phyloP scores from a whole-genome alignment of 2,797 vertebrate genomes.

The Coccyzus lansbergi region DNA sequence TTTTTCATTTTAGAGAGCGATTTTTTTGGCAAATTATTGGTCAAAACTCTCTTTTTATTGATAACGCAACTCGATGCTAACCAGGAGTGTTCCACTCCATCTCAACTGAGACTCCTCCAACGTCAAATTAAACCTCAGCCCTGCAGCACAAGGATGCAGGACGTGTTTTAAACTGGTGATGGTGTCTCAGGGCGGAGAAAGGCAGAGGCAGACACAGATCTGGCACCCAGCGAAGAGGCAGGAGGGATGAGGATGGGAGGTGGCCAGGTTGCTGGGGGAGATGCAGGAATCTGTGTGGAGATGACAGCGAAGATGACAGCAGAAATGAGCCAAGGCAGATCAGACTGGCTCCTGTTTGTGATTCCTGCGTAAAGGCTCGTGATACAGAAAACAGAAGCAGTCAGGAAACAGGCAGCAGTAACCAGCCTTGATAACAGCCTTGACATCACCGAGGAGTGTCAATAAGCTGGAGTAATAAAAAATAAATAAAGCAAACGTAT shows the following conservation, averaged over 20 bases:
- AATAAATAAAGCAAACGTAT: not conserved
- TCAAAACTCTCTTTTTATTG: not conserved
- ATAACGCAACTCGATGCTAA: not conserved
- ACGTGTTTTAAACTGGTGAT: not conserved
- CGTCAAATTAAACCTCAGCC: not conserved
- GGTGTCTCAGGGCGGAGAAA: not conserved
- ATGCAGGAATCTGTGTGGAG: not conserved
- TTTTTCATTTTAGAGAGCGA: not conserved
- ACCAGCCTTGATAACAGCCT: not conserved
- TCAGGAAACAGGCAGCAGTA: not conserved
- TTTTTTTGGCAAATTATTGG: not conserved
- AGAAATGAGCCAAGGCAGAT: not conserved
- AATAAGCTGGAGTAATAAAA: not conserved
- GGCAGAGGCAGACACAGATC: not conserved
- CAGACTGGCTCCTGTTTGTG: not conserved
- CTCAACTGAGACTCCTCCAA: fast-evolving
- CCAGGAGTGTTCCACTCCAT: not conserved
- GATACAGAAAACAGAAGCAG: not conserved
- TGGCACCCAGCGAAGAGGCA: not conserved
- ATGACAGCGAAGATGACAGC: not conserved
- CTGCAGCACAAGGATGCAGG: not conserved
- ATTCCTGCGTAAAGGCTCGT: not conserved
- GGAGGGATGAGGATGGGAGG: not conserved
- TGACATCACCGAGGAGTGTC: not conserved
- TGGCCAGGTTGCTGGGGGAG: not conserved